Evolutionary conservation across 2,113 vertebrate genomes (phyloP), one percentile per base, ranked within the genome.

Genomic region (Crocuta crocuta): DNA sequence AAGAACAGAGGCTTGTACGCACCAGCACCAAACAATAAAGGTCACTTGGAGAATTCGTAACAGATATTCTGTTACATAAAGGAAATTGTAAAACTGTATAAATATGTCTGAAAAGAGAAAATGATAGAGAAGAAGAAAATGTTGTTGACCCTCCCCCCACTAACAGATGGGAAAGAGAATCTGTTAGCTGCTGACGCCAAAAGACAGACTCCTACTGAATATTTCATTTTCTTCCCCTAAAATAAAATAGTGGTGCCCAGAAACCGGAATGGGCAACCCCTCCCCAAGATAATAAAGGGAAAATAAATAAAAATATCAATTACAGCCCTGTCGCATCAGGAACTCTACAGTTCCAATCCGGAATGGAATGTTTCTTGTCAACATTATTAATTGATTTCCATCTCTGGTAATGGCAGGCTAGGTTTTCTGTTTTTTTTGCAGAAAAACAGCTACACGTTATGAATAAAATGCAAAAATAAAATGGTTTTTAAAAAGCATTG

Each of bases 81-180:
- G 2, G 16, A 89, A 97, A 94, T 71, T 50, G 0, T 87, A 89
- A 96, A 97, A 76, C 87, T 78, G 65, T 73, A 63, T 94, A 89
- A 87, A 78, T 95, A 96, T 13, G 10, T 87, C 80, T 92, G 21
- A 43, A 95, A 92, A 96, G n/a, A 97, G 94, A 91, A 96, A 95
- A 79, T 80, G 28, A 95, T 33, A 65, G 61, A 82, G 55, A 76
- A 76, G 94, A 96, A 74, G 50, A 95, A 96, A 94, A 91, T 70
- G 71, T 81, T 95, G 96, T 79, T 80, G 66, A 90, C 43, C 26
- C 61, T 94, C 6, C 65, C 53, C 65, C 74, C 12, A 83, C 24
- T 82, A 74, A 96, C 79, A 97, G 92, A 97, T 95, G 83, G 82
- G 33, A 17, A 95, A 84, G 53, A 87, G 73, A 97, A 88, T 94